These are phyloP conservation scores for Leguminivora glycinivorella DNA, from an alignment of 1,140 invertebrate genomes.

Conservation along the genomic window DNA sequence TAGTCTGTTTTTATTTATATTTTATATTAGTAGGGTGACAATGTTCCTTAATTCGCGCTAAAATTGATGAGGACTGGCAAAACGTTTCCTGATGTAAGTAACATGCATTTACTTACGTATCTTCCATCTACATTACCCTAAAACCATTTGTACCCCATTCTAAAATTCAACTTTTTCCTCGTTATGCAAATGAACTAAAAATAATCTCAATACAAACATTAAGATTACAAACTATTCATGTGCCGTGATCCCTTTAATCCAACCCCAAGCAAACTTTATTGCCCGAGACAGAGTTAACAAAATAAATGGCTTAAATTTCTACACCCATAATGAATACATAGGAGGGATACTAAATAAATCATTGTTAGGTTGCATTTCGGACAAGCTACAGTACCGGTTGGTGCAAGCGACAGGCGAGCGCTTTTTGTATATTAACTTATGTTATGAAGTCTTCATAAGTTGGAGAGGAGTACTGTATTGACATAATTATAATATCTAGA, in stretches of 20 bases:
- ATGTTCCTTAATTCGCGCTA: too few species aligned
- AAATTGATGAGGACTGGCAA: too few species aligned
- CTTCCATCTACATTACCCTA: neutral
- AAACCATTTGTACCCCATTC: neutral
- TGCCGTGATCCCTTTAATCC: conserved; percentile 49
- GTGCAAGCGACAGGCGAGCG: conserved; percentile 37
- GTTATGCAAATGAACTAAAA: conserved; percentile 33
- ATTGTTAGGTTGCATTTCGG: conserved; percentile 74
- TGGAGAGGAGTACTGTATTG: too few species aligned
- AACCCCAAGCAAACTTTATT: conserved; percentile 68
- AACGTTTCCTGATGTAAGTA: neutral
- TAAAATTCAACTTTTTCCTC: neutral
- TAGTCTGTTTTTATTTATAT: too few species aligned
- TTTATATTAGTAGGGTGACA: too few species aligned
- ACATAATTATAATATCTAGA: too few species aligned
- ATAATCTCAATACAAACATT: conserved; percentile 48
- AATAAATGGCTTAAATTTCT: conserved; percentile 78
- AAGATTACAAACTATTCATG: conserved; percentile 59
- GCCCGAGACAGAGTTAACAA: conserved; percentile 74
- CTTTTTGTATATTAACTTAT: conserved; percentile 34
- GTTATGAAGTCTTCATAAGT: too few species aligned
- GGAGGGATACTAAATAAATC: conserved; percentile 72
- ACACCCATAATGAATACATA: conserved; percentile 77
- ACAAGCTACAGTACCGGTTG: conserved; percentile 44
- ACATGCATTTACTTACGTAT: neutral